Percentiles rank a stretch among this genome's conserved stretches.
phyloP scores from a whole-genome alignment of 2,888 invertebrate species.

The Junonia oenone region DNA sequence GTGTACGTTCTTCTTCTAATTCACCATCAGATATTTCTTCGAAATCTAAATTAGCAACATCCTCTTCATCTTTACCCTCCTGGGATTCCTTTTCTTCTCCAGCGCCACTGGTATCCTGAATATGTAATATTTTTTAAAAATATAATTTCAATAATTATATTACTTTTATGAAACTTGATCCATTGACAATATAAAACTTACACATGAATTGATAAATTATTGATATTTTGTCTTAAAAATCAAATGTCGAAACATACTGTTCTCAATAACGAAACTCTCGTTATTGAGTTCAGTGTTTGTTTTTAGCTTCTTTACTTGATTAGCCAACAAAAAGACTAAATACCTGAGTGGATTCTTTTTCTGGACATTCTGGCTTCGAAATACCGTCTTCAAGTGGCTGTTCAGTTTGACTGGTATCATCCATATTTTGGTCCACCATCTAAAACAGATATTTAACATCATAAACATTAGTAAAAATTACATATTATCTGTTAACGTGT shows the following conservation, averaged over 20 bases:
- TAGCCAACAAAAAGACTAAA: neutral
- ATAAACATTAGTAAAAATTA: too few relatives aligned
- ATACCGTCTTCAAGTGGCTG: constrained; percentile 47
- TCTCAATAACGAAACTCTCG: too few relatives aligned
- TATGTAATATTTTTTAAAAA: neutral
- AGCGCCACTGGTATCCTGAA: constrained; percentile 67
- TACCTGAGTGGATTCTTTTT: constrained; percentile 69
- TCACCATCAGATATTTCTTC: constrained; percentile 95
- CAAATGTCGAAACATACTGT: too few relatives aligned
- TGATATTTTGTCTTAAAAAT: too few relatives aligned
- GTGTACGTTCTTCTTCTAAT: constrained; percentile 87
- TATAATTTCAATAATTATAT: too few relatives aligned
- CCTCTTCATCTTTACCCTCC: constrained; percentile 84
- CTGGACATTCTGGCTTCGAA: constrained; percentile 54
- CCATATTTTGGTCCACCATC: constrained; percentile 67
- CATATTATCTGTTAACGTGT: neutral
- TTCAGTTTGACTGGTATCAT: constrained; percentile 62
- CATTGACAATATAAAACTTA: too few relatives aligned
- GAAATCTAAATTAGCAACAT: constrained; percentile 87
- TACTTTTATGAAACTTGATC: too few relatives aligned
- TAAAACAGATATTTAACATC: too few relatives aligned
- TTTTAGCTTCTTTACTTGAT: too few relatives aligned
- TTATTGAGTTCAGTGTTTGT: too few relatives aligned
- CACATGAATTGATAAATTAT: too few relatives aligned
- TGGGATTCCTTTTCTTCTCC: constrained; percentile 68